Base-by-base conservation (phyloP, 1,140 invertebrate species). In the Papilio helenus region DNA sequence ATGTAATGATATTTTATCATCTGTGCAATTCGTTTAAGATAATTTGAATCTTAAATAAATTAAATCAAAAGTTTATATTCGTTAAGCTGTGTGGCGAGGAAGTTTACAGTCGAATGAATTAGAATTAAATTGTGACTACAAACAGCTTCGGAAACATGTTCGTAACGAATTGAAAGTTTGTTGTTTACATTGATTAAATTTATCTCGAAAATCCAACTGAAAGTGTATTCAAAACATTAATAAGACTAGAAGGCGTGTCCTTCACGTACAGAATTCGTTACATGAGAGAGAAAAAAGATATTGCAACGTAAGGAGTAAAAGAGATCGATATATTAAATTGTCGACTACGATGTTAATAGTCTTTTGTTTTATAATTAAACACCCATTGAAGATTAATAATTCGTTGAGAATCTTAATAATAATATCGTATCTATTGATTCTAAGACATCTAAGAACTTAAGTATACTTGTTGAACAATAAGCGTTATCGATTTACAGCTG, bases 131-230 rank as follows among this genome's bases (percentile, higher is more conserved):
- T 29, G 61, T 29, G 61, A 29, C 61, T 68, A 68, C 23, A 68
- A 68, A 68, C 61, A 16, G 14, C 61, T 68, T 68, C 26, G 12
- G 61, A 29, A 68, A 29, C 61, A 68, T 29, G 61, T 68, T 68
- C 61, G 26, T 14, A 68, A 68, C 61, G 61, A 68, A 68, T 68
- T 29, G 61, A 68, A 68, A 68, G 14, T 61, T 61, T 61, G 58
- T 61, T 61, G 61, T 68, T 68, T 18, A 34, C 61, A 29, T 4
- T 68, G 26, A 29, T 68, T 29, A 68, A 68, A 68, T 61, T 61
- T 26, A 68, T 68, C 61, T 68, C 23, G 23, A 61, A 58, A 58
- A 26, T 12, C 26, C 12, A 4, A 26, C 23, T 7, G 14, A 68
- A 68, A 68, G 16, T 61, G 20, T 26, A 61, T 61, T 61, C 58